Percentiles rank a stretch among this genome's conserved stretches.
Conservation (phyloP, 2,888 invertebrate species). For the Ischnura elegans region DNA sequence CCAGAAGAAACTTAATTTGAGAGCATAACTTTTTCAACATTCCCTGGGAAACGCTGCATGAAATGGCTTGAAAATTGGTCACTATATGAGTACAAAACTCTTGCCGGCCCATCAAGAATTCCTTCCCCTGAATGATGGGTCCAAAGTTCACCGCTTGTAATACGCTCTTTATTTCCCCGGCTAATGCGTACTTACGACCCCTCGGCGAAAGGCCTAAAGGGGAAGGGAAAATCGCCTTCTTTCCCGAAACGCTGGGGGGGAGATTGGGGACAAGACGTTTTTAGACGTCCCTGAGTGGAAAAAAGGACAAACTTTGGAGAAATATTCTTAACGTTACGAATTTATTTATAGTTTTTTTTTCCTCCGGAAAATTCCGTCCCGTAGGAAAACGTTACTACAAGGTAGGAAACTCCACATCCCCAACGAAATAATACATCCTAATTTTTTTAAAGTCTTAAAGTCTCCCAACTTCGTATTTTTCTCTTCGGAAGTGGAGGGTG, state of each 20-base stretch:
- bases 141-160: not conserved
- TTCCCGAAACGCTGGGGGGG: not conserved
- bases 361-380: not conserved
- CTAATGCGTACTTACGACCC: constrained; percentile 25
- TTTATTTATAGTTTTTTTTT: not conserved
- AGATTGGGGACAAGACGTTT: not conserved
- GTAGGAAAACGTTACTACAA: not conserved
- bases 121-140: not conserved
- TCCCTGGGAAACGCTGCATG: not conserved
- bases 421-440: constrained; percentile 1
- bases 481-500: not conserved
- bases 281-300: not conserved
- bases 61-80: not conserved
- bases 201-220: not conserved
- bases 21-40: not conserved
- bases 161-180: not conserved
- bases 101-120: not conserved
- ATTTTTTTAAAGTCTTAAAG: not conserved
- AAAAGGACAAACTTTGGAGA: not conserved
- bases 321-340: not conserved
- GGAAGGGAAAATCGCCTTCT: not conserved
- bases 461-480: not conserved
- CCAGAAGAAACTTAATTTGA: not conserved
- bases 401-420: not conserved
- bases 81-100: not conserved